These are phyloP conservation scores for Triplophysa siluroides DNA, from an alignment of 2,113 vertebrate genomes.

Conservation along the genomic window DNA sequence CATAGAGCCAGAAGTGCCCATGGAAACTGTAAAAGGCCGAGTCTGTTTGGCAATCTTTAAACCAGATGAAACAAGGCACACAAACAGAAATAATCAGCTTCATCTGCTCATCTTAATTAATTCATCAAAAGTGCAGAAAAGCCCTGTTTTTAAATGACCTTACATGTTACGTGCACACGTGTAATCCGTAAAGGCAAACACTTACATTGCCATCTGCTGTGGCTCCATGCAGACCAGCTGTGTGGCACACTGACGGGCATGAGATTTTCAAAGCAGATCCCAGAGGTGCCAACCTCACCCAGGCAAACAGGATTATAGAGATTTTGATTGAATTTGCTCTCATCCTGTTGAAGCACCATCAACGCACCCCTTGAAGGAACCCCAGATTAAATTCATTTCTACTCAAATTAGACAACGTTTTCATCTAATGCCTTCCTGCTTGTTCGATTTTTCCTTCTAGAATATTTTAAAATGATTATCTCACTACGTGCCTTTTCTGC, in stretches of 20 bases:
- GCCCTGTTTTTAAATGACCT: constrained; percentile 19
- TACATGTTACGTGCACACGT: constrained; percentile 2
- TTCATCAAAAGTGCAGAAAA: neutral
- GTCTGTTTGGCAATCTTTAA: neutral
- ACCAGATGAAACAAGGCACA: constrained; percentile 8
- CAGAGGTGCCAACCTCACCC: constrained; percentile 51
- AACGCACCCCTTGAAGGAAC: constrained; percentile 51
- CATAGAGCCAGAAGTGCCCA: neutral
- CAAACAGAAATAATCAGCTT: neutral
- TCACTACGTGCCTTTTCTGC: constrained; percentile 17
- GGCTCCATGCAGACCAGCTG: constrained; percentile 20
- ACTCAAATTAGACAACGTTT: constrained; percentile 34
- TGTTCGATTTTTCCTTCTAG: constrained; percentile 1
- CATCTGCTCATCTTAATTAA: constrained; percentile 16
- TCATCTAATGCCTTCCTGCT: constrained; percentile 15
- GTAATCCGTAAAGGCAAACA: constrained; percentile 25
- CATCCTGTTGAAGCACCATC: constrained; percentile 54
- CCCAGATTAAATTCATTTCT: constrained; percentile 45
- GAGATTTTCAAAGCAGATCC: constrained; percentile 44
- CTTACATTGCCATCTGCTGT: constrained; percentile 49
- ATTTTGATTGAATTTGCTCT: constrained; percentile 64
- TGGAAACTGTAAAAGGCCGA: neutral
- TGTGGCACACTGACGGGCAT: constrained; percentile 46
- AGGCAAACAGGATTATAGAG: constrained; percentile 60
- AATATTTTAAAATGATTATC: constrained; percentile 37